phyloP scores from a whole-genome alignment of 1,140 invertebrate species.

The Neelides sp. region DNA sequence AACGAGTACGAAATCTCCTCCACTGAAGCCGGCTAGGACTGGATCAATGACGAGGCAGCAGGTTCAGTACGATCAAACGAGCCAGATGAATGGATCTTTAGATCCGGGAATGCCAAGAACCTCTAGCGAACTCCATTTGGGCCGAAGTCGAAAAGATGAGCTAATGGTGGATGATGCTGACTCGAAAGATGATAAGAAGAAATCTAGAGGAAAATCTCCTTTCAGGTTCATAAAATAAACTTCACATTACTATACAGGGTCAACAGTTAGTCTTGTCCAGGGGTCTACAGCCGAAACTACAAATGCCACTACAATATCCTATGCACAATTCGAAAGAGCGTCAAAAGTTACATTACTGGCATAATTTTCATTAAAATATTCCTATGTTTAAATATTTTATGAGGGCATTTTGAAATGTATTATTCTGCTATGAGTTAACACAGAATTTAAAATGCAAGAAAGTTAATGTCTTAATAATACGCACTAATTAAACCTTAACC shows the following conservation, averaged over 20 bases:
- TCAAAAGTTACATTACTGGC: background rate
- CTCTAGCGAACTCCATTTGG: slow-evolving; percentile 58
- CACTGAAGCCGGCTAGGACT: slow-evolving; percentile 52
- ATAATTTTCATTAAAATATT: no score
- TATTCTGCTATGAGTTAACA: no score
- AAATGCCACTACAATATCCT: background rate
- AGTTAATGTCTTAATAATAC: no score
- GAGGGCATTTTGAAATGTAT: no score
- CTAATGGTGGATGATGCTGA: slow-evolving; percentile 29
- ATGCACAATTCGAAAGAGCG: background rate
- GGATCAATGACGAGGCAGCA: slow-evolving; percentile 33
- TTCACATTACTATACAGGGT: no score
- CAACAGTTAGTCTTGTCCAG: no score
- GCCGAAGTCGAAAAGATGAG: slow-evolving; percentile 46
- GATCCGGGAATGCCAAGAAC: slow-evolving; percentile 50
- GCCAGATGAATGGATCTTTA: slow-evolving; percentile 21
- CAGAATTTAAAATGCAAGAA: no score
- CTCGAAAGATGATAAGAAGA: slow-evolving; percentile 54
- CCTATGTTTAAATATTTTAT: no score
- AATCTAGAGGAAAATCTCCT: slow-evolving; percentile 72
- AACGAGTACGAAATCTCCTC: slow-evolving; percentile 46
- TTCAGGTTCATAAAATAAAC: no score
- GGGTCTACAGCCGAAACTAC: no score
- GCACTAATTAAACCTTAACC: no score
- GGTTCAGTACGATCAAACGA: slow-evolving; percentile 5